Conservation (phyloP, 2,797 vertebrate species). For the Myripristis murdjan region DNA sequence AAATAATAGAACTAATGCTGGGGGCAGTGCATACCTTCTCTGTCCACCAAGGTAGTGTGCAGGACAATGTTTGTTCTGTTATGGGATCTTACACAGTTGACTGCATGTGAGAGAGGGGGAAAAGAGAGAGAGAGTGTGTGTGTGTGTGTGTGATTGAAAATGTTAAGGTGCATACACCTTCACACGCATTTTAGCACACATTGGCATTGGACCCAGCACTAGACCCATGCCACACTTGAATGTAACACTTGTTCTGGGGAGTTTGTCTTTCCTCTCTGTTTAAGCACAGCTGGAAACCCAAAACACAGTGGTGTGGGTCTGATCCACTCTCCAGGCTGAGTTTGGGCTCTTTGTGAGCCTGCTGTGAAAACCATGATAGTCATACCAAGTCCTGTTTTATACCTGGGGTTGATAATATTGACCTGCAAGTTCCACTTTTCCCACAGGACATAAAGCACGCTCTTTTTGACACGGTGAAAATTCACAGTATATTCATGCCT, state of each 20-base stretch:
- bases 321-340: constrained; percentile 46
- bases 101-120: constrained; percentile 26
- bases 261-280: constrained; percentile 52
- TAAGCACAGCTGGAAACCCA: constrained; percentile 69
- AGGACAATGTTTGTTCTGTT: constrained; percentile 67
- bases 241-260: constrained; percentile 54
- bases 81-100: constrained; percentile 62
- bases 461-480: constrained; percentile 26
- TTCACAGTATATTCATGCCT: not conserved
- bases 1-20: constrained; percentile 46
- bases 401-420: constrained; percentile 58
- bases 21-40: constrained; percentile 40
- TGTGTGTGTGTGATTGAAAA: constrained; percentile 15
- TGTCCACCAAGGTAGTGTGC: constrained; percentile 45
- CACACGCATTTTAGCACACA: constrained; percentile 31
- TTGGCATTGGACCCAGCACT: constrained; percentile 60
- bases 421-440: constrained; percentile 18
- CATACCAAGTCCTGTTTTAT: constrained; percentile 49
- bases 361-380: constrained; percentile 62
- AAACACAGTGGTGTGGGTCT: constrained; percentile 52
- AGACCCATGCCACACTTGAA: constrained; percentile 56
- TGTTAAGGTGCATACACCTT: not conserved
- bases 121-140: constrained; percentile 18
- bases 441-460: constrained; percentile 33
- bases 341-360: constrained; percentile 39